Conservation (phyloP, 2,888 invertebrate genomes). For the Leptarthrus brevirostris region DNA sequence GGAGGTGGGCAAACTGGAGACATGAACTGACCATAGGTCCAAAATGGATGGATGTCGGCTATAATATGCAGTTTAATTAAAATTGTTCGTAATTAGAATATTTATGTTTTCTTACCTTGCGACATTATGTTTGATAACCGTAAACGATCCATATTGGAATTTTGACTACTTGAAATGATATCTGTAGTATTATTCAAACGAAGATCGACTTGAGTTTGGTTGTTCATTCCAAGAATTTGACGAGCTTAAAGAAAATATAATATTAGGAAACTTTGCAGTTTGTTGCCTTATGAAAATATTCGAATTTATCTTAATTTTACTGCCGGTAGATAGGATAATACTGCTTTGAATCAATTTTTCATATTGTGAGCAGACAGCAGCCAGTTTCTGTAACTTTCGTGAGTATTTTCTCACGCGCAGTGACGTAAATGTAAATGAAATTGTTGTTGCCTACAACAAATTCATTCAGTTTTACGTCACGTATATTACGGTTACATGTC, state of each 20-base stretch:
- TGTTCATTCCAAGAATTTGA: conserved; percentile 59
- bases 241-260: conserved; percentile 55
- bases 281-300: too few species aligned
- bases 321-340: too few species aligned
- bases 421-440: too few species aligned
- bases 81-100: not conserved
- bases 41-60: conserved; percentile 58
- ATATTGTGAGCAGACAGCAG: too few species aligned
- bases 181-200: conserved; percentile 29
- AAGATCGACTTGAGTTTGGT: conserved; percentile 49
- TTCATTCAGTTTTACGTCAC: too few species aligned
- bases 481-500: too few species aligned
- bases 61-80: not conserved
- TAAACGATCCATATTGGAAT: conserved; percentile 57
- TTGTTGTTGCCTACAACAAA: too few species aligned
- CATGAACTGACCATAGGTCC: conserved; percentile 57
- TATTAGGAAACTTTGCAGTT: too few species aligned
- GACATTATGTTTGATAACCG: conserved; percentile 58
- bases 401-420: too few species aligned
- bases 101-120: conserved; percentile 56
- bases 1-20: conserved; percentile 59
- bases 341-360: too few species aligned
- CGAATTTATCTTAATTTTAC: not conserved
- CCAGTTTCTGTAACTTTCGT: too few species aligned
- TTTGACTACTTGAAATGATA: conserved; percentile 34